Evolutionary conservation across 2,797 vertebrate genomes (phyloP), one percentile per base, ranked within the genome.

Genomic region (Lepilemur septentrionalis): DNA sequence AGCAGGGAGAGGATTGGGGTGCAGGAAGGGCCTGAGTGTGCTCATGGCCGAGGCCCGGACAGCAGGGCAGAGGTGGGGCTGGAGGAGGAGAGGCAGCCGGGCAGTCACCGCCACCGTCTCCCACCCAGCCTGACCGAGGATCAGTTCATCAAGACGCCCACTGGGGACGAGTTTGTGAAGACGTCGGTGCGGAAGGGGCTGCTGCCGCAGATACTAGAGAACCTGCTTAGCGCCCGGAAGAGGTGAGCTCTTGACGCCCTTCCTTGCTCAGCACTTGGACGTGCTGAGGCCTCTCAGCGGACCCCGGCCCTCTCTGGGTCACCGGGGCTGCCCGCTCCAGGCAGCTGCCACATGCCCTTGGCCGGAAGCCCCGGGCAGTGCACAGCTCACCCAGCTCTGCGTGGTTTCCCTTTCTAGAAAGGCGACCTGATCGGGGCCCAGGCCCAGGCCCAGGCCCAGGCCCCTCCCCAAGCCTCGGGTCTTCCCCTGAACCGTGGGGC

Each of bases 191-290:
- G 99, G 95, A 99, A 99, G 96, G 99, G 99, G 41, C 99, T 99
- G 81, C 98, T 99, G 12, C 99, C 99, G 1, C 99, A 99, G 98
- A 99, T 99, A 98, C 98, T 99, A 97, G 99, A 99, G 98, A 99
- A 99, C 95, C 98, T 99, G 93, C 98, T 99, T 93, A 98, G 99
- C 2, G 99, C 99, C 94, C 99, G 99, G 63, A 99, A 99, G 97
- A 99, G 98, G 99, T 99, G 73, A 85, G 72, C 43, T 43, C 35
- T 4, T 0, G 5, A 32, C 23, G 22, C 9, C 20, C 57, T 8
- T 2, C 30, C 30, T n/a, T 22, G 38, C 65, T 63, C 70, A 7
- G 65, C 55, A 25, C 38, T 80, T 63, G 38, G 35, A 52, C 32
- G 30, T 25, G 12, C 48, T 57, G 32, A 13, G 57, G 79, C 28